Base-by-base conservation (phyloP, 2,888 invertebrate species). In the Embidobia sp. region DNA sequence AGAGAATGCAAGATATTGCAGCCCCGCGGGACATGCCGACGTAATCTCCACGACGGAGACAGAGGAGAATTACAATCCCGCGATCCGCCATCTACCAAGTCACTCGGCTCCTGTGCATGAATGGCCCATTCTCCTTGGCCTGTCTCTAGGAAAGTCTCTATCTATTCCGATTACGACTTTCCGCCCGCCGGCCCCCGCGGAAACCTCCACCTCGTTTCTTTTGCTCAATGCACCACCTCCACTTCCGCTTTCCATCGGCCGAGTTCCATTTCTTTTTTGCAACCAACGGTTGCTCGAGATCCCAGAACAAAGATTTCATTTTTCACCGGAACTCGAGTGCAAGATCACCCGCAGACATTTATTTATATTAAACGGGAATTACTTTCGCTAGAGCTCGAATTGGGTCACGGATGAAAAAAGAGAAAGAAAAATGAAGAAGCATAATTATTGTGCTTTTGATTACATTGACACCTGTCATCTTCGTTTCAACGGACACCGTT, bases 1-100 rank as follows among this genome's bases (percentile, higher is more conserved):
- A 82, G 78, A 86, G 86, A 82, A 90, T 91, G 88, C 88, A 89
- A 89, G 89, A 89, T 88, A 89, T 88, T 89, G 88, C 88, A 87
- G 85, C 87, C 89, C 89, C 88, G 89, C 88, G 89, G 88, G 86
- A 85, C 84, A 84, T 85, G 80, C 84, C 82, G 81, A 85, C 88
- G 87, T 88, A 89, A 89, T 89, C 89, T 89, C 89, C 83, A 86
- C 87, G 88, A 88, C 88, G 87, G 79, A 80, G 82, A 82, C 79
- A 82, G 84, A 85, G 87, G 85, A 85, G 87, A 87, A 88, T 89
- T 88, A 87, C 87, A 88, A 88, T 87, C 82, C 84, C 82, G 81
- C 82, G 81, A 80, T 84, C 81, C 86, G 83, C 79, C 85, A 80
- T 84, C 85, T 83, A 85, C 85, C 78, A 82, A 86, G 86, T 85